Base-by-base conservation (phyloP, 2,888 invertebrate species). In the Leptodirus hochenwartii region DNA sequence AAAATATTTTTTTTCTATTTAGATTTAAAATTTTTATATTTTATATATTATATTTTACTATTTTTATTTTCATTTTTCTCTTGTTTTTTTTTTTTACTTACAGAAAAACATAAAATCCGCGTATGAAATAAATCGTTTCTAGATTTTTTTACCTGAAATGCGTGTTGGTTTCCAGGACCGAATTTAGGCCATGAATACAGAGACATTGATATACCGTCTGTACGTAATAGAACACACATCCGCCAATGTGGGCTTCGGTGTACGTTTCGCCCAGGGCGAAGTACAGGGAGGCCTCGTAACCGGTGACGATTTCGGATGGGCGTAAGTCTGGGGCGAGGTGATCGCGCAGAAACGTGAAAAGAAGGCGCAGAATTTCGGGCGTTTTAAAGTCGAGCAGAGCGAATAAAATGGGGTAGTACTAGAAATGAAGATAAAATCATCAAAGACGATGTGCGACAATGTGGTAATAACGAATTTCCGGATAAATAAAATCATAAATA, bases 121-220 rank as follows among this genome's bases (percentile, higher is more conserved):
- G n/a, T n/a, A n/a, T n/a, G n/a, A n/a, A n/a, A n/a, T n/a, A n/a
- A n/a, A n/a, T n/a, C n/a, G n/a, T n/a, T n/a, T n/a, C n/a, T n/a
- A n/a, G n/a, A n/a, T n/a, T n/a, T n/a, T n/a, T n/a, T n/a, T n/a
- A n/a, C n/a, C n/a, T 32, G 34, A 53, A 52, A 31, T 43, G 46
- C 2, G 50, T 43, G 22, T 52, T 51, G 2, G 46, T 43, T 34
- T 54, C 54, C 13, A 54, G 32, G 27, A 51, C 49, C 25, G 43
- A 42, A 0, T 50, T 41, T 12, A 53, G 35, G 23, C 48, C 44
- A 13, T 52, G 37, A 1, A 43, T 38, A 35, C 54, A 54, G 3
- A 52, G 43, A 40, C 50, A 50, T 34, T 53, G 53, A 38, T 54
- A 54, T 20, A 54, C 34, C 34, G 53, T 52, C 38, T 51, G 51